Conservation (phyloP, 2,797 vertebrate genomes). For the Poeciliopsis infans region DNA sequence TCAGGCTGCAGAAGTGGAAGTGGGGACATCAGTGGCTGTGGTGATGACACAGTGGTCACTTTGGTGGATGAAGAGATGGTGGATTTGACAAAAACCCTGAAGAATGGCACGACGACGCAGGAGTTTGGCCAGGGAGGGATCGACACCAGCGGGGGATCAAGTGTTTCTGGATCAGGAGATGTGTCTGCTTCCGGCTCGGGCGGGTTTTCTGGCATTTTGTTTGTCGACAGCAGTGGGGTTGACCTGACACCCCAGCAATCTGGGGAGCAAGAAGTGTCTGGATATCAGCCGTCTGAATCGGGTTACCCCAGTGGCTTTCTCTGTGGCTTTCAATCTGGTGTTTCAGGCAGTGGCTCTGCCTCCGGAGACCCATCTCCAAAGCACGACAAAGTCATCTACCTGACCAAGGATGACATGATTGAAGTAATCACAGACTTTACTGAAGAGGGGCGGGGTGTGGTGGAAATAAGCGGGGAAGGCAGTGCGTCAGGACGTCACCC, state of each 20-base stretch:
- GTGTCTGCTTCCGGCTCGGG: slow-evolving; percentile 61
- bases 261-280: slow-evolving; percentile 84
- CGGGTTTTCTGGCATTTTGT: slow-evolving; percentile 78
- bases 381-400: slow-evolving; percentile 75
- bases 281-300: slow-evolving; percentile 78
- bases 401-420: slow-evolving; percentile 81
- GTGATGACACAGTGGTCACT: slow-evolving; percentile 49
- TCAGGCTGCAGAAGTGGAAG: slow-evolving; percentile 60
- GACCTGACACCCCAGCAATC: slow-evolving; percentile 78
- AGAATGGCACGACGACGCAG: slow-evolving; percentile 49
- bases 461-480: slow-evolving; percentile 71
- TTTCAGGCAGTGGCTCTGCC: slow-evolving; percentile 63
- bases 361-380: slow-evolving; percentile 54
- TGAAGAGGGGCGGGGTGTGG: slow-evolving; percentile 82
- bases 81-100: slow-evolving; percentile 40
- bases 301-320: slow-evolving; percentile 73
- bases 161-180: slow-evolving; percentile 56
- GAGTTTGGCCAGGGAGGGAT: slow-evolving; percentile 49
- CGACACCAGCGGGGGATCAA: slow-evolving; percentile 41
- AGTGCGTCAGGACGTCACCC: slow-evolving; percentile 62
- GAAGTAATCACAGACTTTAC: slow-evolving; percentile 73
- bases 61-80: slow-evolving; percentile 59
- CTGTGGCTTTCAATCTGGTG: slow-evolving; percentile 73
- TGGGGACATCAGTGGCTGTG: slow-evolving; percentile 37
- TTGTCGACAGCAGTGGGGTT: slow-evolving; percentile 72